Evolutionary conservation across 2,888 invertebrate genomes (phyloP), one percentile per base, ranked within the genome.

Genomic region (Podabrus alpinus): DNA sequence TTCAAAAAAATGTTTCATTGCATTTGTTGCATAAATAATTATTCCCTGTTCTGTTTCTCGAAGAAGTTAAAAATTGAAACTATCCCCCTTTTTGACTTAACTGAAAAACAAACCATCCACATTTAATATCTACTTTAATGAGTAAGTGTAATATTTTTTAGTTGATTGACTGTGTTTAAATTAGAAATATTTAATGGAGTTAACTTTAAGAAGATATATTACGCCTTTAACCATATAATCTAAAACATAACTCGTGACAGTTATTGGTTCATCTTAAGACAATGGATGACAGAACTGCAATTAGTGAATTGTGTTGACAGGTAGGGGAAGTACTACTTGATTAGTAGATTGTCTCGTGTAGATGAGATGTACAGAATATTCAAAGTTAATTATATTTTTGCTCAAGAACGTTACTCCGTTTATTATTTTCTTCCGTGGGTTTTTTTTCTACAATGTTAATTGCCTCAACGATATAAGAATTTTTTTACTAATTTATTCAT

Each of bases 181-280:
- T 64, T 64, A 64, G 19, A 64, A 64, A 64, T 64, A 19, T 64
- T 17, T 64, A 64, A 64, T 64, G 62, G 21, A 64, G 62, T 64
- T 64, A 19, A 64, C 19, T 64, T 64, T 64, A 64, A 64, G 17
- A 62, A 62, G 62, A 69, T 69, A 70, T 19, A 75, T 75, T 62
- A 68, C 62, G 24, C 68, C 68, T 68, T 62, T 73, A 73, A 73
- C 76, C 76, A 71, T 76, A 74, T 71, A 74, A 74, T 74, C 72
- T 71, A 73, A 80, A 79, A 79, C 77, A 78, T 80, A 78, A 79
- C 78, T 76, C 68, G 80, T 81, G 82, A 82, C 82, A 80, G 82
- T 82, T 82, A 80, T 83, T 82, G 81, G 82, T 82, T 81, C 80
- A 81, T 82, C 82, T 75, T 77, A 79, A 81, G 80, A 81, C 81